phyloP scores from a whole-genome alignment of 2,113 vertebrate genomes.

The Pygoscelis adeliae region DNA sequence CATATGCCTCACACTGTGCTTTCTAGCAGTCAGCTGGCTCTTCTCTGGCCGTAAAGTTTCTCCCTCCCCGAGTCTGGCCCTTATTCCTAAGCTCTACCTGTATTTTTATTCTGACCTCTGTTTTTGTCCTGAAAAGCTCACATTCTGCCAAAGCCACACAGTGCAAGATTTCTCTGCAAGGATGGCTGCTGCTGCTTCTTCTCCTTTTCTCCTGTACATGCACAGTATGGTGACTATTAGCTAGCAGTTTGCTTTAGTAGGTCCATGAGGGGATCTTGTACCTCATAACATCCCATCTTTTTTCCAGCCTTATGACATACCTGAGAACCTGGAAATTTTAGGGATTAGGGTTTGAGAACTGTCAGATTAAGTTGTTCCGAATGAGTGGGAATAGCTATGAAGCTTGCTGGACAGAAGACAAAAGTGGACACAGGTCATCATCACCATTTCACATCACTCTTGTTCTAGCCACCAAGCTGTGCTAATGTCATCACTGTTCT shows the following conservation, averaged over 20 bases:
- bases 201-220: neutral
- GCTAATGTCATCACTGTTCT: neutral
- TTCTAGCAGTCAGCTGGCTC: neutral
- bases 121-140: neutral
- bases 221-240: neutral
- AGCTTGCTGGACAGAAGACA: neutral
- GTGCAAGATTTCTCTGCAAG: neutral
- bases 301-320: neutral
- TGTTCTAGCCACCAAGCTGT: neutral
- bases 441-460: neutral
- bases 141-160: neutral
- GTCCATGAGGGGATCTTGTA: neutral
- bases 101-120: neutral
- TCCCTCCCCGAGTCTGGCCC: neutral
- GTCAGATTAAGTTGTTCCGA: neutral
- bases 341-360: neutral
- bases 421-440: neutral
- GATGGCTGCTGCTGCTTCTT: neutral
- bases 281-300: neutral
- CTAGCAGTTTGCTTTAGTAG: neutral
- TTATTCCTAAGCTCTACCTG: neutral
- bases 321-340: neutral
- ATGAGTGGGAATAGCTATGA: neutral
- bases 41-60: neutral
- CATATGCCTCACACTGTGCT: neutral